Evolutionary conservation across 1,140 invertebrate genomes (phyloP), one percentile per base, ranked within the genome.

Genomic region (Aphaenogaster rudis): DNA sequence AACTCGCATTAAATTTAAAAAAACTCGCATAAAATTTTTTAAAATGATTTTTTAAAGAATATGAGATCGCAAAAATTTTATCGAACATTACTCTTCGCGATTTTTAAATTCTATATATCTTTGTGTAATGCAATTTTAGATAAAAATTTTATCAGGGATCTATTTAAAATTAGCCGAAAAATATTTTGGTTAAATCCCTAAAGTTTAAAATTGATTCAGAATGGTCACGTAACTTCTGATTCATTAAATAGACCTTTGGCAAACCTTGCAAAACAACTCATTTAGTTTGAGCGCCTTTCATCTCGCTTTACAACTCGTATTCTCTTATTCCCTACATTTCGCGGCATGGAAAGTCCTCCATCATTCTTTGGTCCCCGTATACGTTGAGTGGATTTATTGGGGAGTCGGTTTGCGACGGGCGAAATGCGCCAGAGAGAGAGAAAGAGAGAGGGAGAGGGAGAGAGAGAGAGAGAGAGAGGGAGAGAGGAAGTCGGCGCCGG

Each of bases 301-400:
- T 66, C 28, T 78, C 81, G 28, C n/a, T 85, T 64, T n/a, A 33
- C 45, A 64, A 2, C 11, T 42, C 17, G n/a, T 17, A 21, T 39
- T 36, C 77, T 67, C 74, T 69, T 57, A 36, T 59, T 86, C 52
- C 15, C n/a, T 39, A 21, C 80, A 48, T 80, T 54, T 86, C 28
- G 52, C 17, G 54, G 52, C n/a, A 42, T 39, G 5, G 11, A n/a
- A 33, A 39, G 28, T 21, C 3, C 21, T 28, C n/a, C 39, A 86
- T 81, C 79, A 86, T 66, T 80, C 85, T 69, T 61, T 59, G 63
- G 66, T 81, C 42, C 45, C 13, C 4, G 57, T 76, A 33, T 63
- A 74, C 13, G 45, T 45, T 50, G 45, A 76, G 33, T 54, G 59
- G 45, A 87, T 82, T 74, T 87, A 82, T 66, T 42, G 79, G 48